These are phyloP conservation scores for Sebastolobus alascanus DNA, from an alignment of 2,797 vertebrate species.

Conservation along the genomic window DNA sequence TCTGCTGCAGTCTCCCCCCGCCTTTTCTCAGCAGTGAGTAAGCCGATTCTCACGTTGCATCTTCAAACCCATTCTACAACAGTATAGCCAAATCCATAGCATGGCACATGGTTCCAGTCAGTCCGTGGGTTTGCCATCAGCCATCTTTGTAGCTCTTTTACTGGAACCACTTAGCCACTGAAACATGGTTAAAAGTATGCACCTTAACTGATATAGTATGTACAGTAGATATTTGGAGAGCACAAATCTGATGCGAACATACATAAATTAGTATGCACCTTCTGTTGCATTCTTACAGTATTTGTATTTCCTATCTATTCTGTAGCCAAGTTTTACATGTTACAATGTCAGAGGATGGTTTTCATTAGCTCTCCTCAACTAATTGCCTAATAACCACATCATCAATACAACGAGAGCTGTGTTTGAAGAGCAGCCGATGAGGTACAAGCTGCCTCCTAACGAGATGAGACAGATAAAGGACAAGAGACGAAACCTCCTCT, in stretches of 20 bases:
- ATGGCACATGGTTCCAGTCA: neutral
- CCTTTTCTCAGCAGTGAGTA: neutral
- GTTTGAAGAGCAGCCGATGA: neutral
- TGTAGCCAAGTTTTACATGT: neutral
- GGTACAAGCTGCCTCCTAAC: too few relatives aligned
- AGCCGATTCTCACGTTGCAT: neutral
- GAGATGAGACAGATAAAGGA: neutral
- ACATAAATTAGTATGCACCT: accelerated
- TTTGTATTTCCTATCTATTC: neutral
- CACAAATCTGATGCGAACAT: neutral
- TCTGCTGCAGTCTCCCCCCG: neutral
- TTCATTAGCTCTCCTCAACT: neutral
- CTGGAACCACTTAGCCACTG: neutral
- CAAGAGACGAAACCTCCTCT: neutral
- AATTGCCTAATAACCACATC: neutral
- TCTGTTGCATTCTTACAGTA: neutral
- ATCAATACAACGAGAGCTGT: neutral
- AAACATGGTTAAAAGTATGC: neutral
- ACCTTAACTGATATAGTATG: neutral
- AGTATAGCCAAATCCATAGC: neutral
- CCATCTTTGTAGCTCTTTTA: neutral
- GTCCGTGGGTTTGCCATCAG: too few relatives aligned
- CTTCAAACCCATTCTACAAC: accelerated
- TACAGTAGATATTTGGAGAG: neutral
- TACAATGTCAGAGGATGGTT: neutral